These are phyloP conservation scores for Samia ricini DNA, from an alignment of 1,140 invertebrate genomes.

Conservation along the genomic window DNA sequence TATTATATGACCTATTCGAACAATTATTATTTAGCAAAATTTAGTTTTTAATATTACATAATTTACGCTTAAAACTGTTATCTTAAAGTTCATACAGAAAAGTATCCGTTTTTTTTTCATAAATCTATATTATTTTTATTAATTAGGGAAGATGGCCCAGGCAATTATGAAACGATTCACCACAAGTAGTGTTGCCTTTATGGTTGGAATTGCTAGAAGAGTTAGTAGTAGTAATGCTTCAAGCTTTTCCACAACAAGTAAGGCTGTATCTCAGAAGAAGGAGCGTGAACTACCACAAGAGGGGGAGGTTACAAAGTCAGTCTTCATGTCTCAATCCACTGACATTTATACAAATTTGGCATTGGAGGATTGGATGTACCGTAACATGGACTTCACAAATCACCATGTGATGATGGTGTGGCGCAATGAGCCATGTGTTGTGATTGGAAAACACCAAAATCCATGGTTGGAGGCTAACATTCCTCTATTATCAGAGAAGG, in stretches of 20 bases:
- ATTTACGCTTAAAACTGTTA: constrained; percentile 51
- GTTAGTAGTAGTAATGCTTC: constrained; percentile 41
- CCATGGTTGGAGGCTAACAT: constrained; percentile 95
- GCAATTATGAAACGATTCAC: constrained; percentile 65
- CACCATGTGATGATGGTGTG: constrained; percentile 93
- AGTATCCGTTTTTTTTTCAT: constrained; percentile 52
- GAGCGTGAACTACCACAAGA: constrained; percentile 58
- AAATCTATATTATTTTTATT: constrained; percentile 27
- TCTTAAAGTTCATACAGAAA: constrained; percentile 69
- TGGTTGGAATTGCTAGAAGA: constrained; percentile 58
- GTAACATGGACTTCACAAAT: constrained; percentile 88
- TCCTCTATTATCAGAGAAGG: constrained; percentile 78
- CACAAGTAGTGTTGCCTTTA: constrained; percentile 50
- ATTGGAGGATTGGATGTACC: constrained; percentile 96
- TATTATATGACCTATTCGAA: constrained; percentile 34
- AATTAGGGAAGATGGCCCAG: constrained; percentile 57
- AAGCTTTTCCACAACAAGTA: constrained; percentile 41
- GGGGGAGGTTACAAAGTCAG: constrained; percentile 85
- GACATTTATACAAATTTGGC: constrained; percentile 95
- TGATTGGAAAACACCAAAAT: constrained; percentile 98
- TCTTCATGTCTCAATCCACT: constrained; percentile 94
- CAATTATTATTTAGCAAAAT: constrained; percentile 24
- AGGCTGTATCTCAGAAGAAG: constrained; percentile 39
- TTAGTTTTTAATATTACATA: constrained; percentile 39
- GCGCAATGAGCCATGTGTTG: constrained; percentile 95